A percentile compares a stretch with the other conserved stretches of the same genome.
These are phyloP conservation scores for Hormaphis cornu DNA, from an alignment of 1,140 invertebrate genomes.

Conservation along the genomic window DNA sequence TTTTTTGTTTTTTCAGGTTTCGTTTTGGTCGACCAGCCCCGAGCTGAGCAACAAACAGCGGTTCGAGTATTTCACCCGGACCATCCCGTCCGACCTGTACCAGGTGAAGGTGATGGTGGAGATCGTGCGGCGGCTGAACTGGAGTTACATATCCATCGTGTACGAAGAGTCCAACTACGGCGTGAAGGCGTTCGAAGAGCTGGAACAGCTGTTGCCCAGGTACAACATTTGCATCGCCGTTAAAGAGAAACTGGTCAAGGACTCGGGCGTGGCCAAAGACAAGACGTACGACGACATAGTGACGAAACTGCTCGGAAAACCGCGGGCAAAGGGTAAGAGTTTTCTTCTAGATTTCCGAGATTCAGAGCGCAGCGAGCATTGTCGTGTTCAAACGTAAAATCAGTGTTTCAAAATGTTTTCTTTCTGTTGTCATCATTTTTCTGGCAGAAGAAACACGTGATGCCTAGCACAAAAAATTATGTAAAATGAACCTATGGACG, in stretches of 20 bases:
- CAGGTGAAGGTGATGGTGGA: conserved; percentile 93
- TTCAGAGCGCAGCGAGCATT: too few relatives aligned
- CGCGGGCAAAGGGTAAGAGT: conserved; percentile 70
- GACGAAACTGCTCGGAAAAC: conserved; percentile 66
- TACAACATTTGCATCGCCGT: conserved; percentile 85
- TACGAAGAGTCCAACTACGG: conserved; percentile 96
- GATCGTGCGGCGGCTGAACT: conserved; percentile 73
- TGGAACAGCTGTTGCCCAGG: conserved; percentile 70
- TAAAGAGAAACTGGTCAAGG: conserved; percentile 88
- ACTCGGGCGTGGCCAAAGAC: conserved; percentile 84
- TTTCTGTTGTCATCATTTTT: too few relatives aligned
- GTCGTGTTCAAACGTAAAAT: too few relatives aligned
- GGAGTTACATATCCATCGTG: conserved; percentile 91
- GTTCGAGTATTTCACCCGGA: conserved; percentile 89
- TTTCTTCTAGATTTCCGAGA: not conserved
- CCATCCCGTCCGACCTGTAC: conserved; percentile 89
- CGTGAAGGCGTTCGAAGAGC: conserved; percentile 87
- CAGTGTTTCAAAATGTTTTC: too few relatives aligned
- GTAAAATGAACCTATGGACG: too few relatives aligned
- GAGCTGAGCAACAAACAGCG: conserved; percentile 89
- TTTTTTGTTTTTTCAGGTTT: conserved; percentile 60
- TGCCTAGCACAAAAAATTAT: too few relatives aligned
- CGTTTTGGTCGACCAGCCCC: conserved; percentile 90
- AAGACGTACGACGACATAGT: conserved; percentile 81
- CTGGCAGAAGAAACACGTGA: too few relatives aligned